phyloP scores from a whole-genome alignment of 1,140 invertebrate species.

The Bicyclus anynana region DNA sequence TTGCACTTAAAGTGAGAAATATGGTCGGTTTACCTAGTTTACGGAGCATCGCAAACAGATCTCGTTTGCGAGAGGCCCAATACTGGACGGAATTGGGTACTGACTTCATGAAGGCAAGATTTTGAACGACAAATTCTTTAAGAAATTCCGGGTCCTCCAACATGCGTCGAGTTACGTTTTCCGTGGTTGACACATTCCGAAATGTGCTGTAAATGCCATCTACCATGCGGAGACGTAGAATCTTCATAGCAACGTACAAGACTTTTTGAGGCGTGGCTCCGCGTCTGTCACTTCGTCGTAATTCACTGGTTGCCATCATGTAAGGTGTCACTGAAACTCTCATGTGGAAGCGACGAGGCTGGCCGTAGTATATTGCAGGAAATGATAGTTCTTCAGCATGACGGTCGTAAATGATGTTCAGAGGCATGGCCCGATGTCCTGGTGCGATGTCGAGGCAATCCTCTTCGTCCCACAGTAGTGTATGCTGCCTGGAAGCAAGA shows the following conservation, averaged over 20 bases:
- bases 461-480: conserved; percentile 41
- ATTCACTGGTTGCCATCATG: conserved; percentile 41
- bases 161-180: conserved; percentile 36
- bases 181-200: conserved; percentile 31
- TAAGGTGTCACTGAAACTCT: conserved; percentile 32
- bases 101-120: conserved; percentile 39
- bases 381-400: conserved; percentile 45
- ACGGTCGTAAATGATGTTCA: conserved; percentile 30
- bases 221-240: conserved; percentile 33
- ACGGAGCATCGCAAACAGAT: conserved; percentile 45
- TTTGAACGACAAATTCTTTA: conserved; percentile 35
- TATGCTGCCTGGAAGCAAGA: conserved; percentile 35
- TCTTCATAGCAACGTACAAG: conserved; percentile 44
- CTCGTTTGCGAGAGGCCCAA: conserved; percentile 43
- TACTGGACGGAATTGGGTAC: conserved; percentile 42
- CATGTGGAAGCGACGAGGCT: conserved; percentile 28
- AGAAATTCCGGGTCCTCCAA: conserved; percentile 37
- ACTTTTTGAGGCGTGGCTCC: conserved; percentile 42
- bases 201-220: conserved; percentile 37
- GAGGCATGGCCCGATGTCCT: conserved; percentile 27
- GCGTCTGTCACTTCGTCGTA: conserved; percentile 39
- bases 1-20: conserved; percentile 44
- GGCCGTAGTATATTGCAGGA: conserved; percentile 40
- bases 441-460: conserved; percentile 36
- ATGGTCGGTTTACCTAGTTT: conserved; percentile 45